Base-by-base conservation (phyloP, 2,113 vertebrate species). In the Osmerus mordax region DNA sequence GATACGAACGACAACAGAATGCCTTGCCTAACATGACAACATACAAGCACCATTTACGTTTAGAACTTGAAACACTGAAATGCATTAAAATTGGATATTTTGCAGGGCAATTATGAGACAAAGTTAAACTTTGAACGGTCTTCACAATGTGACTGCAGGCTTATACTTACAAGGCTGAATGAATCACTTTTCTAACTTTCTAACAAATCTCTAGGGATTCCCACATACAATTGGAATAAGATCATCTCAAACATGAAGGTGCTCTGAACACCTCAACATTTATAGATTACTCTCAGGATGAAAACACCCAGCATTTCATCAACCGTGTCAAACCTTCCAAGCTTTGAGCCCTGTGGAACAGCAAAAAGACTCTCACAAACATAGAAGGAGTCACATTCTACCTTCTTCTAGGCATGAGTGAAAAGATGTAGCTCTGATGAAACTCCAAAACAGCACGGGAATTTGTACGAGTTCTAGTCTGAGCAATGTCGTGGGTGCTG, bases 221-320 rank as follows among this genome's bases (percentile, higher is more conserved):
- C 6, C 41, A 2, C 23, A 5, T 36, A 36, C 32, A 36, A 36
- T 36, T 74, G 19, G 54, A 15, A 25, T 16, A 1, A 18, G 29
- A 32, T 41, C 19, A 23, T 11, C 32, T 61, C 52, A 15, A 18
- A 3, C 28, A 29, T 56, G n/a, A 47, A 65, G n/a, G 19, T 16
- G 28, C n/a, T 47, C 64, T 65, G 64, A 65, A 65, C 18, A 55
- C 66, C 8, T 80, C 75, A 21, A 65, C 32, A 65, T 65, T 11
- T 41, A 65, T 1, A 36, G 18, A 18, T 4, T n/a, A n/a, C 29
- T 16, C n/a, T 36, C 32, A 71, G 67, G 67, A 75, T 75, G 21
- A 73, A 82, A 75, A 74, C 67, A 23, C 63, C 52, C 70, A 56
- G 67, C 56, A 70, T 67, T 67, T 81, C 67, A 67, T 75, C 75